Evolutionary conservation across 2,113 vertebrate species (phyloP).

Genomic region (Ariopsis seemanni): DNA sequence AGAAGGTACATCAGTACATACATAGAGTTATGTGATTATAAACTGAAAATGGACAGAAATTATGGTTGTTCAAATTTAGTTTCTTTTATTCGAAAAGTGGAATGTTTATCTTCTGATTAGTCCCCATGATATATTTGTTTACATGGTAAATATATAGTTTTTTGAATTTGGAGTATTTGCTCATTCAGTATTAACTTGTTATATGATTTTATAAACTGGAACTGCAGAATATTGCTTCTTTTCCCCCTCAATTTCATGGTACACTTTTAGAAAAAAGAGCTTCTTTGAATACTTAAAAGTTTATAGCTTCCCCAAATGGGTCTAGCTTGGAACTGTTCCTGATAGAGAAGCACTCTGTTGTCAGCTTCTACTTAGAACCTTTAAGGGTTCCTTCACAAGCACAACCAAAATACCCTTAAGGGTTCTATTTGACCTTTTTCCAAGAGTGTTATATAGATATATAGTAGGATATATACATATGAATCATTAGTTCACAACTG

Average conservation of each 20-base stretch:
- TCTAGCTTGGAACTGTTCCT: background rate
- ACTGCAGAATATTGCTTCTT: background rate
- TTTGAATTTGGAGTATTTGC: background rate
- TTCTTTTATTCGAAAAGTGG: background rate
- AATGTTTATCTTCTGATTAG: background rate
- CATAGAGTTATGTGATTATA: background rate
- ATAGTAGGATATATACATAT: background rate
- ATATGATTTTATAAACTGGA: background rate
- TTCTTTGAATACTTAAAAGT: background rate
- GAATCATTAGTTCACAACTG: background rate
- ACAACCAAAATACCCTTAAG: background rate
- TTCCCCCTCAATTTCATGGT: background rate
- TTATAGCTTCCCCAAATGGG: background rate
- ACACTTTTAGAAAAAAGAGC: background rate
- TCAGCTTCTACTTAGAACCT: background rate
- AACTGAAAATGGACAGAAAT: constrained; percentile 5
- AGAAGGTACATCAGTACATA: background rate
- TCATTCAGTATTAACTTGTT: background rate
- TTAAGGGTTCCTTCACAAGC: background rate
- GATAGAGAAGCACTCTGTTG: background rate
- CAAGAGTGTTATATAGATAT: background rate
- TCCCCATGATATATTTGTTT: background rate
- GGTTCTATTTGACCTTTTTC: background rate
- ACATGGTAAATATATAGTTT: background rate
- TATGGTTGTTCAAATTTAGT: background rate